Conservation (phyloP, 2,113 vertebrate species). For the Rousettus leschenaultii region DNA sequence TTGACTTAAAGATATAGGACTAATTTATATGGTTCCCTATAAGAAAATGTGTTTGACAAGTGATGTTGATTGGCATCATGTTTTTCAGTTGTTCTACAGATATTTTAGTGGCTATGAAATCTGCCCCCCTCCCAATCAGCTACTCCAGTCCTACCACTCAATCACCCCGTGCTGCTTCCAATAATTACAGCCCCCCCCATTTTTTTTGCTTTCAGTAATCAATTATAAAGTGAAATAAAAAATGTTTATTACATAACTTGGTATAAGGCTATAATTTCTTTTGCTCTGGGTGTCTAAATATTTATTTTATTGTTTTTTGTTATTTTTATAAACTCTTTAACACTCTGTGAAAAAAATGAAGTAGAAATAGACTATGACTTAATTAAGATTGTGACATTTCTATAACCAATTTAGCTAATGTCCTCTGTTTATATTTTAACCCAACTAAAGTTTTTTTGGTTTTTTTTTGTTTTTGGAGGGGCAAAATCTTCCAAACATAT, state of each 20-base stretch:
- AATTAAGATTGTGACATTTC: neutral
- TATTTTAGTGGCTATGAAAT: neutral
- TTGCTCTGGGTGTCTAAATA: neutral
- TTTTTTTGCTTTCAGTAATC: neutral
- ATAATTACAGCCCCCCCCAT: neutral
- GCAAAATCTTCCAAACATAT: neutral
- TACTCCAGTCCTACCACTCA: no score
- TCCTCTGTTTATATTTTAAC: neutral
- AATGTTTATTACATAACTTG: neutral
- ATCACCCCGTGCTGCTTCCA: no score
- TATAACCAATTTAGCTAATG: neutral
- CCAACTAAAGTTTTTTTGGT: neutral
- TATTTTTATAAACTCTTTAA: constrained; percentile 9
- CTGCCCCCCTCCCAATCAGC: neutral
- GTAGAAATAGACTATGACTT: constrained; percentile 27
- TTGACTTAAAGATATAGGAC: neutral
- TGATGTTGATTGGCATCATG: neutral
- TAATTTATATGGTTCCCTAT: neutral
- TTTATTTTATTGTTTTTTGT: constrained; percentile 1
- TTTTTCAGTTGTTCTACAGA: neutral
- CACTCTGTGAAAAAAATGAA: neutral
- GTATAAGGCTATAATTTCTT: neutral
- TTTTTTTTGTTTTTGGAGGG: neutral
- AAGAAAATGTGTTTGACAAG: neutral
- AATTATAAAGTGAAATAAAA: neutral